Conservation (phyloP, 2,888 invertebrate species). For the Dione vanillae region DNA sequence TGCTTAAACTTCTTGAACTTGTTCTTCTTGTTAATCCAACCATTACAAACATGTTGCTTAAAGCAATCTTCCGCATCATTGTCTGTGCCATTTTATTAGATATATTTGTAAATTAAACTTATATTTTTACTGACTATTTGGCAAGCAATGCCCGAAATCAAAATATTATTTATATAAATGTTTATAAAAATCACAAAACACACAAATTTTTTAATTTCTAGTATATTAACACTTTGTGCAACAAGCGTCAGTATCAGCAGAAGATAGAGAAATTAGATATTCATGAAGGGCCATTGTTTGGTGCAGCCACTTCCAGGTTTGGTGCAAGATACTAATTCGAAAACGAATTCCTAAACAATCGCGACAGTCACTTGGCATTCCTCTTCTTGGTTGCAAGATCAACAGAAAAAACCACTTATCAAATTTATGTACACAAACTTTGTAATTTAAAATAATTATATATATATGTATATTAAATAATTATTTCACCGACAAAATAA, state of each 20-base stretch:
- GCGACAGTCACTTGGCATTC: conserved; percentile 88
- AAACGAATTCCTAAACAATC: conserved; percentile 95
- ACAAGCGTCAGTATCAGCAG: conserved; percentile 87
- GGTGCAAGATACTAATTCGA: conserved; percentile 94
- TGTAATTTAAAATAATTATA: conserved; percentile 51
- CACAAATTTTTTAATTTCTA: conserved; percentile 54
- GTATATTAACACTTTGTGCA: conserved; percentile 63
- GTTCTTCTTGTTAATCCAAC: conserved; percentile 71
- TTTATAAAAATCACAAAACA: conserved; percentile 16
- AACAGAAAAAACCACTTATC: conserved; percentile 70
- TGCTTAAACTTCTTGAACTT: conserved; percentile 66
- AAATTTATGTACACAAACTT: conserved; percentile 57
- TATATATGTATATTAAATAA: conserved; percentile 44
- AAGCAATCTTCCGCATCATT: conserved; percentile 74
- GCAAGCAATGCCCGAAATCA: conserved; percentile 63
- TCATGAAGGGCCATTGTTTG: conserved; percentile 95
- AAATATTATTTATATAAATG: conserved; percentile 57
- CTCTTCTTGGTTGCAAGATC: conserved; percentile 82
- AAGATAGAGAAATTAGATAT: conserved; percentile 91
- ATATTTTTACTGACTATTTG: conserved; percentile 78
- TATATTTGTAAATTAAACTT: conserved; percentile 59
- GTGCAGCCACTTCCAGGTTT: conserved; percentile 98
- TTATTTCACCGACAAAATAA: conserved; percentile 41
- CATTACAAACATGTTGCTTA: conserved; percentile 69
- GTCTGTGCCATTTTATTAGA: conserved; percentile 72